These are phyloP conservation scores for Apus apus DNA, from an alignment of 2,113 vertebrate species.

Conservation along the genomic window DNA sequence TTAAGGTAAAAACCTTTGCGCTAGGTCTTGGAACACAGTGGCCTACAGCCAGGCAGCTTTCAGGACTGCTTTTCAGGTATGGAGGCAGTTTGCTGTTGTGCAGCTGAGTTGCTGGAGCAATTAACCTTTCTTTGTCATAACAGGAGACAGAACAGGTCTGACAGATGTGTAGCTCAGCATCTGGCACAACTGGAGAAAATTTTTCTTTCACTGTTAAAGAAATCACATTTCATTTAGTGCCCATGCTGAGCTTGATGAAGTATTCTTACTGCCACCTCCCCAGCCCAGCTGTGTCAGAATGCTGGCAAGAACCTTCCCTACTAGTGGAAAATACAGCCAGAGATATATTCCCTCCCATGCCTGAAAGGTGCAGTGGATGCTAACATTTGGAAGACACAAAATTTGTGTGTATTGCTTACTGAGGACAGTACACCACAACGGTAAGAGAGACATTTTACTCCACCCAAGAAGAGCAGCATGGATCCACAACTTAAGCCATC, in stretches of 20 bases:
- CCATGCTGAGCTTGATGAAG: background rate
- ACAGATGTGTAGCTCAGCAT: background rate
- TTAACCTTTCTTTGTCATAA: background rate
- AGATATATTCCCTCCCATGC: background rate
- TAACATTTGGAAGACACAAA: background rate
- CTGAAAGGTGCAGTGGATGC: background rate
- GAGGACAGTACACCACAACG: background rate
- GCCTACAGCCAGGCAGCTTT: background rate
- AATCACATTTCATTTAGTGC: background rate
- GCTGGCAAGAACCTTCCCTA: fast-evolving
- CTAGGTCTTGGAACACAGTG: background rate
- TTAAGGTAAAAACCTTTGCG: background rate
- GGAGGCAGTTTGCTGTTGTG: background rate
- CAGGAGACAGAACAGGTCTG: background rate
- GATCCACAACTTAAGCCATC: background rate
- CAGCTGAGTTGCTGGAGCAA: background rate
- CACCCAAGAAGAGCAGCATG: background rate
- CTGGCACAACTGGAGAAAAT: slow-evolving; percentile 24
- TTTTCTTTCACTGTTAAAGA: slow-evolving; percentile 18
- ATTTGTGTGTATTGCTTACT: background rate
- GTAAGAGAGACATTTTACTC: background rate
- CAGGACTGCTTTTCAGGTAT: background rate
- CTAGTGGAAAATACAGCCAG: background rate
- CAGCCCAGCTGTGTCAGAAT: background rate
- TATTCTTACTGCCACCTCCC: background rate